These are phyloP conservation scores for Cephalotes varians DNA, from an alignment of 2,888 invertebrate genomes.

Conservation along the genomic window DNA sequence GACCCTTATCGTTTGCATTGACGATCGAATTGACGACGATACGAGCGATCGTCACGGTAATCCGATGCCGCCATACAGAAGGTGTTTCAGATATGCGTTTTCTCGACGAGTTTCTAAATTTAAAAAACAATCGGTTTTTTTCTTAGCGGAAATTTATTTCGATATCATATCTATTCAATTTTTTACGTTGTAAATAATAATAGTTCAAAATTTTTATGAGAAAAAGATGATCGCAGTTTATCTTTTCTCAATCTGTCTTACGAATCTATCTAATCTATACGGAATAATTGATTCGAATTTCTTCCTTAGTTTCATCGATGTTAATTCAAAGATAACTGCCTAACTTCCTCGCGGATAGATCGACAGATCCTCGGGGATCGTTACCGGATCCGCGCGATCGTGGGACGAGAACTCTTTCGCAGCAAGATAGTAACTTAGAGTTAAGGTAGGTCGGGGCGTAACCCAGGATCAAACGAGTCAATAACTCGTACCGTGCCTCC, in stretches of 20 bases:
- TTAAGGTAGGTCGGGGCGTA: slow-evolving; percentile 84
- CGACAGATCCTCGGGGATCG: slow-evolving; percentile 46
- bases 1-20: slow-evolving; percentile 69
- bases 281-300: background rate
- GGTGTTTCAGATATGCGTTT: background rate
- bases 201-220: background rate
- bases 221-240: background rate
- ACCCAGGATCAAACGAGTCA: slow-evolving; percentile 83
- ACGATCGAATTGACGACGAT: slow-evolving; percentile 54
- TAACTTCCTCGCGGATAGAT: background rate
- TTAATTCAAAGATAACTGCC: background rate
- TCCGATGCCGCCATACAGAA: background rate
- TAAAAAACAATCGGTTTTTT: background rate
- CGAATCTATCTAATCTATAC: background rate
- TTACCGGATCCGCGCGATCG: slow-evolving; percentile 54
- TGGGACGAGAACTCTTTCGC: slow-evolving; percentile 72
- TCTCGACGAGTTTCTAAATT: background rate
- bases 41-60: slow-evolving; percentile 9
- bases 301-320: background rate
- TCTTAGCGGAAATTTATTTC: background rate
- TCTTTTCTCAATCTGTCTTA: background rate
- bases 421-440: slow-evolving; percentile 79
- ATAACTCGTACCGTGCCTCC: slow-evolving; percentile 80
- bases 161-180: background rate
- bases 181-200: background rate